Base-by-base conservation (phyloP, 2,113 vertebrate species). In the Mastomys coucha region DNA sequence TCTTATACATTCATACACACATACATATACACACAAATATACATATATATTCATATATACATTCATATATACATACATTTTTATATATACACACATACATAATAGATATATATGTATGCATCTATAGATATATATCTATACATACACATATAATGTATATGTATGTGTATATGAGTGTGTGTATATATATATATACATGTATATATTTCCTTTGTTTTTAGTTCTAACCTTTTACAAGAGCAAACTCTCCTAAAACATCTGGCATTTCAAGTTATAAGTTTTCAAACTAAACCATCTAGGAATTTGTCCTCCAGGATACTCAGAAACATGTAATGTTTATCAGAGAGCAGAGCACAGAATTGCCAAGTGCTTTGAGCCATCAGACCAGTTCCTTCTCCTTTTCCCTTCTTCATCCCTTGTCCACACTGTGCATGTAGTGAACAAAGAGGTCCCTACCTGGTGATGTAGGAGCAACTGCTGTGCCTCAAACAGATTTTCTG, bases 381-480 rank as follows among this genome's bases (percentile, higher is more conserved):
- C 72, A 2, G 53, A 1, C 1, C 31, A 36, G 33, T 9, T 42
- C 58, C 26, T 33, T 24, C n/a, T 69, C 56, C 87, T 5, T n/a
- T 7, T 0, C 1, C 5, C 6, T 10, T 49, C 19, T 31, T 9
- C 0, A 22, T 11, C 2, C 10, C 19, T 51, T 39, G 28, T 0
- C 0, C 20, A 1, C 22, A 28, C 20, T 4, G 20, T 24, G 33
- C 20, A 31, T 3, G n/a, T 17, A 2, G 2, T 0, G 20, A 73
- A 16, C 8, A 11, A 58, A 87, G 28, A n/a, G 28, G 88, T 58
- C 42, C 91, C 10, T 98, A 99, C 99, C 99, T 99, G 99, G 98
- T 99, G 99, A 97, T 99, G 99, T n/a, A 99, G 98, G 42, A 99
- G 98, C 33, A 99, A 97, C 70, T 99, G 99, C 86, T 99, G 99